phyloP scores from a whole-genome alignment of 2,113 vertebrate species.

The Tragulus kanchil region DNA sequence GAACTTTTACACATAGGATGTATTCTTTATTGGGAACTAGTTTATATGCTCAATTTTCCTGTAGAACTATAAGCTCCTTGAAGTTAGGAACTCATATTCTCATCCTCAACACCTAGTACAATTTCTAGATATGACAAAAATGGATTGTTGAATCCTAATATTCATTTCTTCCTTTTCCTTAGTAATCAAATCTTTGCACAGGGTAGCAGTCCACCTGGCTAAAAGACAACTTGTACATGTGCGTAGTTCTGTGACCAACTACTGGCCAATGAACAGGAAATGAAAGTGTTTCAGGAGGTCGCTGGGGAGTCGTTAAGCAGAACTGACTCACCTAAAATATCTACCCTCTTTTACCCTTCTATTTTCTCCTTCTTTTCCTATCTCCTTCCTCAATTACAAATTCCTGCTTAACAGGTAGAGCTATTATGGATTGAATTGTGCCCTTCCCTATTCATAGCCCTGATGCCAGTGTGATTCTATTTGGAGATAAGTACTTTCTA shows the following conservation, averaged over 20 bases:
- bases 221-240: not conserved
- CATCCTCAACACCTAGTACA: not conserved
- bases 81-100: not conserved
- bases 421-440: not conserved
- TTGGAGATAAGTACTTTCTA: not conserved
- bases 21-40: not conserved
- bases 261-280: not conserved
- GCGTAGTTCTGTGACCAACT: not conserved
- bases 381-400: not conserved
- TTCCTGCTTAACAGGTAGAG: not conserved
- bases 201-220: not conserved
- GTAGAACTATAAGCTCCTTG: not conserved
- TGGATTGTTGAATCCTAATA: not conserved
- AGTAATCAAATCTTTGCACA: not conserved
- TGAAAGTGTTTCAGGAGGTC: not conserved
- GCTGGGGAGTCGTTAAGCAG: not conserved
- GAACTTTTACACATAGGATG: not conserved
- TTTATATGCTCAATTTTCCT: not conserved
- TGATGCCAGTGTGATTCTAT: not conserved
- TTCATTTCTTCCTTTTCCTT: not conserved
- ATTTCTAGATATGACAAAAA: not conserved
- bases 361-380: not conserved
- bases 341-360: not conserved
- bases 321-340: not conserved
- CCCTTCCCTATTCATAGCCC: not conserved